Base-by-base conservation (phyloP, 2,888 invertebrate species). In the Tridacna gigas region DNA sequence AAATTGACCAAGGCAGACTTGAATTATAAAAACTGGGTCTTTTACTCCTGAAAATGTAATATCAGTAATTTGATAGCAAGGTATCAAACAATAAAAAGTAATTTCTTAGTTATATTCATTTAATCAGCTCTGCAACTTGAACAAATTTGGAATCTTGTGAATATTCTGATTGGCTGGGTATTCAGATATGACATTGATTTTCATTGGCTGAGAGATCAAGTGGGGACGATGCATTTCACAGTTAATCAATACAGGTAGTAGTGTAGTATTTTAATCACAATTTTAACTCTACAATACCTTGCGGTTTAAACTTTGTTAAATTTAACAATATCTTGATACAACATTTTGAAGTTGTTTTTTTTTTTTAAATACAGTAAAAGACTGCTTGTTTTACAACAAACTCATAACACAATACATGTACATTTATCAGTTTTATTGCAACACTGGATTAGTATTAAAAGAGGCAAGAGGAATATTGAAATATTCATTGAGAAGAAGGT, bases 191-290 rank as follows among this genome's bases (percentile, higher is more conserved):
- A n/a, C 26, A 5, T 0, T 0, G 71, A 71, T 51, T 51, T 25
- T 71, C 51, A 71, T 71, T 71, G 71, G 71, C n/a, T 51, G 51
- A 71, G 20, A 71, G 48, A 51, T 67, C n/a, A 47, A 69, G 13
- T 25, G 25, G 71, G 71, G 71, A 2, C 71, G 71, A 71, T 37
- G 51, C 71, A 47, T 71, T 51, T 20, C 0, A 12, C 47, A 37
- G 37, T 26, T 25, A n/a, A 71, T 71, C 71, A 71, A 71, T 71
- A 71, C 20, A 71, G 11, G 71, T 71, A 71, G 71, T 71, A 71
- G 25, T 11, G 71, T 71, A 71, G 71, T 71, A 71, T 71, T 71
- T 71, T 71, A 63, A 63, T 13, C 63, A 63, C 63, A 13, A 20
- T 56, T 56, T 1, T 5, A 20, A 45, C 67, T 67, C 26, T 45